Conservation (phyloP, 2,888 invertebrate species). For the Axea sp. region DNA sequence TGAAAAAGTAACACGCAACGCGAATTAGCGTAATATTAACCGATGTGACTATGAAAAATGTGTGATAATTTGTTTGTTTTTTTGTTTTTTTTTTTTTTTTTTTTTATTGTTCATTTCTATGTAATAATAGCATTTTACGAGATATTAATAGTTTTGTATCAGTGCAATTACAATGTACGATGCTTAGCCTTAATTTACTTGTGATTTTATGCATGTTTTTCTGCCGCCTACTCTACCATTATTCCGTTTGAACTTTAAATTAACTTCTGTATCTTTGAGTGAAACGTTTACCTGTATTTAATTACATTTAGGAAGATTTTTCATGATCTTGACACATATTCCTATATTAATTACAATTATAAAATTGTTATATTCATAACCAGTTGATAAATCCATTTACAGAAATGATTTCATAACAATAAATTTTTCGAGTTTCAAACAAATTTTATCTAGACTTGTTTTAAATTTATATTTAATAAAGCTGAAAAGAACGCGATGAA, state of each 20-base stretch:
- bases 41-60: no score
- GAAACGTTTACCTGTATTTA: slow-evolving; percentile 19
- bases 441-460: slow-evolving; percentile 14
- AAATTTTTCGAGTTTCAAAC: background rate
- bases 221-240: no score
- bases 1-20: no score
- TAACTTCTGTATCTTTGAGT: no score
- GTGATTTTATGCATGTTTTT: no score
- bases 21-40: no score
- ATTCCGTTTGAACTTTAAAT: no score
- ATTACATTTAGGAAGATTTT: slow-evolving; percentile 18
- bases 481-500: slow-evolving; percentile 28
- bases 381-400: slow-evolving; percentile 8
- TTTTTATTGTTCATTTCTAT: no score
- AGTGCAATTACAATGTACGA: slow-evolving; percentile 19
- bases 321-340: slow-evolving; percentile 46
- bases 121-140: slow-evolving; percentile 4
- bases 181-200: slow-evolving; percentile 41
- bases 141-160: slow-evolving; percentile 44
- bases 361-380: background rate
- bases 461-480: slow-evolving; percentile 20
- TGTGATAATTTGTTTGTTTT: slow-evolving; percentile 5
- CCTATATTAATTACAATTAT: slow-evolving; percentile 27
- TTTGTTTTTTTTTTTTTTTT: slow-evolving; percentile 7
- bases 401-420: background rate